Conservation (phyloP, 2,797 vertebrate genomes). For the Salarias fasciatus region DNA sequence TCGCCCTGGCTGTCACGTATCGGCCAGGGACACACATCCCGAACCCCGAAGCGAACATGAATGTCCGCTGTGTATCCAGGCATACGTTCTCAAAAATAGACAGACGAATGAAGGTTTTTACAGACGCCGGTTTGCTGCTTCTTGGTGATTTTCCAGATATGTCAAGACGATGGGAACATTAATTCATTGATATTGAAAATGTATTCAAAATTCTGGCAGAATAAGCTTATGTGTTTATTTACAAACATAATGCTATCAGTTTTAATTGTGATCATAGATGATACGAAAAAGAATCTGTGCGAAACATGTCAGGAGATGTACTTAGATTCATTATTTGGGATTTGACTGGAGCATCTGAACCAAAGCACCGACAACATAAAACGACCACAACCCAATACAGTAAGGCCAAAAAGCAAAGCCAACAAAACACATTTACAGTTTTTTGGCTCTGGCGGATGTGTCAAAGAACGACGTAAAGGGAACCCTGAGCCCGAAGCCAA, state of each 20-base stretch:
- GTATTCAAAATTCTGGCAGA: no score
- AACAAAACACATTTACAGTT: background rate
- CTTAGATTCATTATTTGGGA: no score
- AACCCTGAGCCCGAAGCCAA: conserved; percentile 19
- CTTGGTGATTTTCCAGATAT: background rate
- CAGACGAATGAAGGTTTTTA: background rate
- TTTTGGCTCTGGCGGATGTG: background rate
- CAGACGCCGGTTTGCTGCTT: background rate
- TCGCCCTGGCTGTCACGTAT: conserved; percentile 43
- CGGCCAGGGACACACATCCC: conserved; percentile 8
- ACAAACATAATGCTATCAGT: no score
- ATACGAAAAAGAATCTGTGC: no score
- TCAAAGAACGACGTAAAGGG: conserved; percentile 14
- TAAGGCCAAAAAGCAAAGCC: background rate
- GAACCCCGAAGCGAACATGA: conserved; percentile 15
- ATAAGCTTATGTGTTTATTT: no score
- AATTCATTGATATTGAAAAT: no score
- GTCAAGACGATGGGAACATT: background rate
- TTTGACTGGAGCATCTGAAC: no score
- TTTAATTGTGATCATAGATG: no score
- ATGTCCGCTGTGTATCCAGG: conserved; percentile 22
- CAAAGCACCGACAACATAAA: no score
- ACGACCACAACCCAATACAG: no score
- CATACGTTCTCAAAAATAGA: conserved; percentile 24
- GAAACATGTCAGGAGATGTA: no score